Conservation (phyloP, 2,113 vertebrate species). For the Mesoclemmys tuberculata region DNA sequence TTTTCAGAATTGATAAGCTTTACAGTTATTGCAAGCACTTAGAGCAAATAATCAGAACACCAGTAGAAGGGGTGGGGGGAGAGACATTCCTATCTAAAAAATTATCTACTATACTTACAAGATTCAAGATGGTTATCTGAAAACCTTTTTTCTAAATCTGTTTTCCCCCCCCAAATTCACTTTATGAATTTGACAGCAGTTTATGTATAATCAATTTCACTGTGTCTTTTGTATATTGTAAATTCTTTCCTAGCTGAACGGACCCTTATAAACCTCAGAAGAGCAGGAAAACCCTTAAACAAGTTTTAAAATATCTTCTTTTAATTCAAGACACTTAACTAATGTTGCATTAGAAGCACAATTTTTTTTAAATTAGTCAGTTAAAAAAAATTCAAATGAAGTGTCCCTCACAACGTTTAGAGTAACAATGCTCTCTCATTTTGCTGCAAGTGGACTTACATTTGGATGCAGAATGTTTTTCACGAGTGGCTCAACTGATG, state of each 20-base stretch:
- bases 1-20: background rate
- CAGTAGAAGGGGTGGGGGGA: too few species aligned
- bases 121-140: background rate
- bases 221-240: background rate
- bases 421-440: background rate
- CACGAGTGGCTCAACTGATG: background rate
- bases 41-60: background rate
- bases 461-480: background rate
- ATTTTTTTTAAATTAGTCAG: background rate
- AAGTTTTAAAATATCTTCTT: background rate
- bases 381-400: fast-evolving
- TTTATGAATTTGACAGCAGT: too few species aligned
- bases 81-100: too few species aligned
- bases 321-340: background rate
- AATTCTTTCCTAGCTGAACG: background rate
- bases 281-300: too few species aligned
- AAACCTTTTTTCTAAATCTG: background rate
- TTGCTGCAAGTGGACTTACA: background rate
- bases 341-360: background rate
- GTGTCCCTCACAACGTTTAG: background rate
- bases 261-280: too few species aligned
- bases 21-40: background rate
- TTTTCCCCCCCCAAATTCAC: too few species aligned
- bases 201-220: background rate
- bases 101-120: background rate